A percentile compares a stretch with the other conserved stretches of the same genome.
Evolutionary conservation across 1,140 invertebrate species (phyloP).

Genomic region (Achroia grisella): DNA sequence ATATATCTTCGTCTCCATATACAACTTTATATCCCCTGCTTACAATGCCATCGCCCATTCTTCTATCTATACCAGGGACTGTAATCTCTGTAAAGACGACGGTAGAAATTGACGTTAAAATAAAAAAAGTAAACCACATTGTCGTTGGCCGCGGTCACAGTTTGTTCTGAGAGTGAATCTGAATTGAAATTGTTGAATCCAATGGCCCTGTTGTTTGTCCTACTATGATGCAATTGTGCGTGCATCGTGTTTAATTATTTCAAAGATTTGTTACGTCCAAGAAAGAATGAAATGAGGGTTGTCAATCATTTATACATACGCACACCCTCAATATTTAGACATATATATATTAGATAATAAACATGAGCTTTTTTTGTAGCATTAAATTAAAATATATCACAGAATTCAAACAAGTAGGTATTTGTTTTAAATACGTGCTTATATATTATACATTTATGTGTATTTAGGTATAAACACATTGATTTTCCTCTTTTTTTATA

Average conservation of each 20-base stretch:
- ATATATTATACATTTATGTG: no score
- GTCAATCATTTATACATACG: background rate
- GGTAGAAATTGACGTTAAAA: slow-evolving; percentile 7
- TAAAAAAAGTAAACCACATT: slow-evolving; percentile 27
- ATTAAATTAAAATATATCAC: no score
- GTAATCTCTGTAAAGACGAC: slow-evolving; percentile 17
- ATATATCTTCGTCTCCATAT: slow-evolving; percentile 50
- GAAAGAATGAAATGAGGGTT: slow-evolving; percentile 1
- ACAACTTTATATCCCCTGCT: slow-evolving; percentile 40
- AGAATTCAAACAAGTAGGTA: no score
- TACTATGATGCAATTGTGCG: slow-evolving; percentile 17
- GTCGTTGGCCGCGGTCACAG: slow-evolving; percentile 11
- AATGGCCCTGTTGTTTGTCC: slow-evolving; percentile 1
- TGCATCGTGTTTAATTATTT: slow-evolving; percentile 4
- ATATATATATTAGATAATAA: no score
- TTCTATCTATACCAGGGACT: slow-evolving; percentile 32
- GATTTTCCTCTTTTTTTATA: no score
- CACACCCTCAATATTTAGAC: no score
- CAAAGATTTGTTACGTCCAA: background rate
- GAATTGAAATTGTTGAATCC: background rate
- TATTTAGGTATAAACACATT: no score
- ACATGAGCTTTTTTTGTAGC: no score
- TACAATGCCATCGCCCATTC: slow-evolving; percentile 31
- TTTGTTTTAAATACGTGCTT: no score
- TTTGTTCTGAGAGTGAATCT: slow-evolving; percentile 9